Conservation (phyloP, 2,113 vertebrate genomes). For the Psammodynastes pulverulentus region DNA sequence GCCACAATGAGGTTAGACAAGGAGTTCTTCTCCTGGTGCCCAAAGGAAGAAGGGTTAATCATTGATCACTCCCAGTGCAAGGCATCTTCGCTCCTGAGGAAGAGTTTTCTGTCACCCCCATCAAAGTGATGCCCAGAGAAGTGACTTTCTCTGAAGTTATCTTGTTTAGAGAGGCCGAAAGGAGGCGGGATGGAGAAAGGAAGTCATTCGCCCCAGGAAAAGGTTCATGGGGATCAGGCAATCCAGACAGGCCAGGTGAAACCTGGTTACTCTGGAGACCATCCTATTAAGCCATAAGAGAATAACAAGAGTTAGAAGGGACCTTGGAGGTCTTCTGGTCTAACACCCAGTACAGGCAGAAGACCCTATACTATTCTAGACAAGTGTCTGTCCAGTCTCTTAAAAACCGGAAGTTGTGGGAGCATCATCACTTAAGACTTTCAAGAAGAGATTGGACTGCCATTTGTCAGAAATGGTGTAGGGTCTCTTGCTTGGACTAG, state of each 20-base stretch:
- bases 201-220: background rate
- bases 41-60: conserved; percentile 1
- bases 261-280: background rate
- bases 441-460: too few relatives aligned
- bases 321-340: background rate
- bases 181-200: background rate
- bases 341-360: background rate
- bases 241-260: background rate
- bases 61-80: background rate
- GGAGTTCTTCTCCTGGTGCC: conserved; percentile 12
- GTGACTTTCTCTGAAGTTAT: background rate
- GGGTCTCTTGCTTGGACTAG: too few relatives aligned
- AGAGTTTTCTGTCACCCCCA: background rate
- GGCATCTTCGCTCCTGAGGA: background rate
- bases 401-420: too few relatives aligned
- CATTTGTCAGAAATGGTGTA: too few relatives aligned
- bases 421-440: too few relatives aligned
- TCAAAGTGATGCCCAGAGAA: background rate
- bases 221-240: too few relatives aligned
- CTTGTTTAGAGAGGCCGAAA: background rate
- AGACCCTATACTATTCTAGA: too few relatives aligned
- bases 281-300: background rate
- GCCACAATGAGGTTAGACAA: conserved; percentile 48
- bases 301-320: background rate
- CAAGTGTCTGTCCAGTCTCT: too few relatives aligned